Evolutionary conservation across 2,113 vertebrate genomes (phyloP).

Genomic region (Ptyas mucosa): DNA sequence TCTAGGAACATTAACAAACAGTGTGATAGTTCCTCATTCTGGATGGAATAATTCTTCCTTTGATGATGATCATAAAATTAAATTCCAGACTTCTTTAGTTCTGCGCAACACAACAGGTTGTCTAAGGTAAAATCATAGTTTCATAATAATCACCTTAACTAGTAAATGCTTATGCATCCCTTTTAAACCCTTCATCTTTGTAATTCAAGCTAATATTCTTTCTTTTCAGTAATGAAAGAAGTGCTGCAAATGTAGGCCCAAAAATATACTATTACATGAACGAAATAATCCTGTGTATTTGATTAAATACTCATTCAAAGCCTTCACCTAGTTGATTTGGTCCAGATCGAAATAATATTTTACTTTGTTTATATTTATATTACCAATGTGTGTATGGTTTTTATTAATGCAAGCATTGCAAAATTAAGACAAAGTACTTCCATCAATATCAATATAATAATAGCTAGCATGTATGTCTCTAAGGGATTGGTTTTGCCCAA

Average conservation of each 20-base stretch:
- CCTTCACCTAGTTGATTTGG: background rate
- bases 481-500: background rate
- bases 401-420: slow-evolving; percentile 8
- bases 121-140: slow-evolving; percentile 77
- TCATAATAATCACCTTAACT: slow-evolving; percentile 8
- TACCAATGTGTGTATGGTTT: background rate
- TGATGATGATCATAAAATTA: slow-evolving; percentile 95
- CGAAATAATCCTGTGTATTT: slow-evolving; percentile 6
- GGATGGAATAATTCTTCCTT: slow-evolving; percentile 95
- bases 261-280: background rate
- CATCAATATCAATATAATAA: background rate
- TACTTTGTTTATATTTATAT: background rate
- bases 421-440: background rate
- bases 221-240: slow-evolving; percentile 1
- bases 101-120: slow-evolving; percentile 94
- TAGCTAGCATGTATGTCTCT: background rate
- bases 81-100: slow-evolving; percentile 94
- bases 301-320: background rate
- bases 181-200: slow-evolving; percentile 4
- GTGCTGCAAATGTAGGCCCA: background rate
- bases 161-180: background rate
- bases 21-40: slow-evolving; percentile 97
- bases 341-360: background rate
- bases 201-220: slow-evolving; percentile 2
- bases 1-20: slow-evolving; percentile 88